phyloP scores from a whole-genome alignment of 2,797 vertebrate species.

The Orientallactaga sibirica region DNA sequence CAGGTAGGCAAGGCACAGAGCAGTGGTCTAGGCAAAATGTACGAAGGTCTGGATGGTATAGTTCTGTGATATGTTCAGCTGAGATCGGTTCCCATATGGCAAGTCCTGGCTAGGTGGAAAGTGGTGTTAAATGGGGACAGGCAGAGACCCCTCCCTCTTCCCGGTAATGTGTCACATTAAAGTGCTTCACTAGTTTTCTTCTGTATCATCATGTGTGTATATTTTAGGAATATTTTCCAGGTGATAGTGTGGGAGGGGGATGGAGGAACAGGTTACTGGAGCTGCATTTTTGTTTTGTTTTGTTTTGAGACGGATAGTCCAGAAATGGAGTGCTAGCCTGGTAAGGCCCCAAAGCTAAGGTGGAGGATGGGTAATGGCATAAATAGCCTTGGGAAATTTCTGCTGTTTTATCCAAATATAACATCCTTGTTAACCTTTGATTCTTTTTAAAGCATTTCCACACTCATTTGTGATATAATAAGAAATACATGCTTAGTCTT shows the following conservation, averaged over 20 bases:
- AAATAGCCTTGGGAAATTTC: conserved; percentile 10
- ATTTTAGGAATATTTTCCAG: conserved; percentile 27
- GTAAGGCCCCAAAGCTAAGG: background rate
- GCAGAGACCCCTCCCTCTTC: background rate
- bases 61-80: background rate
- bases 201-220: background rate
- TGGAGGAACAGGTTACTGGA: background rate
- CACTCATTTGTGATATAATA: background rate
- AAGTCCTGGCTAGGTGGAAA: background rate
- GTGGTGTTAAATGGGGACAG: background rate
- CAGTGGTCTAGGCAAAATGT: background rate
- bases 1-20: background rate
- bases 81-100: background rate
- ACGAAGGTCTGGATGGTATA: background rate
- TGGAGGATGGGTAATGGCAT: background rate
- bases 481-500: background rate
- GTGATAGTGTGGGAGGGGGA: background rate
- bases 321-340: background rate
- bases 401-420: conserved; percentile 5
- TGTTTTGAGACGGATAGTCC: background rate
- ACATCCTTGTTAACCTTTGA: conserved; percentile 13
- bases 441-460: conserved; percentile 23
- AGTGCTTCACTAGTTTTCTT: background rate
- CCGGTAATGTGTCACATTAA: background rate
- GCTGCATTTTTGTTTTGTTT: background rate